Evolutionary conservation across 1,140 invertebrate genomes (phyloP), one percentile per base, ranked within the genome.

Genomic region (Pomacea maculata): DNA sequence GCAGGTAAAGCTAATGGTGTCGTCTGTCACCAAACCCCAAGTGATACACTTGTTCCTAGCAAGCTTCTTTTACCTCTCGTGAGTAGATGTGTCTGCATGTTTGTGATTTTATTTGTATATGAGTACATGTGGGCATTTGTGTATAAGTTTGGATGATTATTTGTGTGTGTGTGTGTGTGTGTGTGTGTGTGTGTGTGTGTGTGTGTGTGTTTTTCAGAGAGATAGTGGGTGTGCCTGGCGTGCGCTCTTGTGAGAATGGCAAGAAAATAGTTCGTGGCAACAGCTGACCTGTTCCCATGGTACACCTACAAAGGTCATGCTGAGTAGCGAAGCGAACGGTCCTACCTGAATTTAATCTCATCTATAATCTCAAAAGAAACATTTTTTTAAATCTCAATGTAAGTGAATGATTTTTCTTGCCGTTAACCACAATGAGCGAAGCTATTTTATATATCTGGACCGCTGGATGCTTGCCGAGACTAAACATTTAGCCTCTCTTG

Each of bases 81-180:
- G 0, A 19, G 64, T 67, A 25, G 4, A 25, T 67, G 2, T 67
- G 64, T 67, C 3, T 67, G 64, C 6, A 7, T 67, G 2, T 67
- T 2, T 67, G 64, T 67, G 64, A 4, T 3, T 67, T n/a, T 71
- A 7, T 14, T 1, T 15, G 68, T 25, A 45, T 71, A 45, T 25
- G 68, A n/a, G 68, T 25, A 45, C 25, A 21, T 25, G 68, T 25
- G 25, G 25, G 25, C 25, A 25, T n/a, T 25, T 25, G 68, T 0
- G 68, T 25, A 45, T n/a, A 21, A 8, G 68, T n/a, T 11, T 25
- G 68, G 0, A 45, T 15, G 68, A n/a, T 12, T n/a, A 21, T n/a
- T 10, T n/a, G 68, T 71, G 68, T n/a, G 68, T 71, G 68, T n/a
- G 68, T n/a, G 68, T 71, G 68, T n/a, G 68, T 17, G 68, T n/a